Percentiles rank a stretch among this genome's conserved stretches.
phyloP scores from a whole-genome alignment of 1,140 invertebrate genomes.

The Oncopodura yosiiana region DNA sequence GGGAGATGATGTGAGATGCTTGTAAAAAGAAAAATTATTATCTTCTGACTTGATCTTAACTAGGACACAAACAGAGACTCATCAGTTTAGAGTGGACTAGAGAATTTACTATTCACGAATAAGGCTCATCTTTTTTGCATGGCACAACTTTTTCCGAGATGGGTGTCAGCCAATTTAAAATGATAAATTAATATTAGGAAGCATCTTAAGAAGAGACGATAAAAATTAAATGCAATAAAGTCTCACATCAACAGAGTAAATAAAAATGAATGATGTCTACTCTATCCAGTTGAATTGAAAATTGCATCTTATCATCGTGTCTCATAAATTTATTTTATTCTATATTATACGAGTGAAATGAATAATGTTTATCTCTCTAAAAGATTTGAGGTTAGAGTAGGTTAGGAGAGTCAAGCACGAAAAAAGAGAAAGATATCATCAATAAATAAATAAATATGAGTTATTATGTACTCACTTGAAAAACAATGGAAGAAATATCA shows the following conservation, averaged over 20 bases:
- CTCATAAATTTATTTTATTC: neutral
- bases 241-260: too few relatives aligned
- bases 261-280: too few relatives aligned
- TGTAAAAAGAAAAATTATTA: neutral
- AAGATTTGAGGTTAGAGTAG: neutral
- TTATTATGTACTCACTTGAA: constrained; percentile 55
- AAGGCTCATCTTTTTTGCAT: neutral
- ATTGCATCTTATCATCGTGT: too few relatives aligned
- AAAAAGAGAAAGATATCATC: neutral
- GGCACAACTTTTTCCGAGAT: too few relatives aligned
- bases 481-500: constrained; percentile 74
- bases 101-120: too few relatives aligned
- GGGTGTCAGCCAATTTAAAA: too few relatives aligned
- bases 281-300: too few relatives aligned
- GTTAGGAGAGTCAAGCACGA: neutral
- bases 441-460: neutral
- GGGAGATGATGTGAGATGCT: neutral
- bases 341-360: neutral
- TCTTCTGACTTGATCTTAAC: constrained; percentile 14
- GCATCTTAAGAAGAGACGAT: too few relatives aligned
- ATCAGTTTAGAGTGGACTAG: too few relatives aligned
- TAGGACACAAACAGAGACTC: constrained; percentile 8
- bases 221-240: too few relatives aligned
- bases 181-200: too few relatives aligned
- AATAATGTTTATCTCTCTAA: neutral